Percentiles rank a stretch among this genome's conserved stretches.
Evolutionary conservation across 2,888 invertebrate species (phyloP).

Genomic region (Hoplodrina ambigua): DNA sequence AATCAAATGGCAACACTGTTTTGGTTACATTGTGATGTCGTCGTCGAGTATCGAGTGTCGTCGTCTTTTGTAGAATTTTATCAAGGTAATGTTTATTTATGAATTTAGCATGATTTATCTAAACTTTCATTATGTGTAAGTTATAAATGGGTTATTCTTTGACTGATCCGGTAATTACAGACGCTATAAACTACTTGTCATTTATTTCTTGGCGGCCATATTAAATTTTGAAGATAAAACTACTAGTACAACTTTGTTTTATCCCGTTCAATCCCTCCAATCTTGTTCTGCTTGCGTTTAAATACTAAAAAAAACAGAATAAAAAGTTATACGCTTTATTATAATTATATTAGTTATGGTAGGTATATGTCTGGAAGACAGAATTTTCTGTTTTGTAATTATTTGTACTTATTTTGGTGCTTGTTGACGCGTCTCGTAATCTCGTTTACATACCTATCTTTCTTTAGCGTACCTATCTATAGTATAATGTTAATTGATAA

Average conservation of each 20-base stretch:
- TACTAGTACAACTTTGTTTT: conserved; percentile 70
- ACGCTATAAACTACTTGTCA: conserved; percentile 52
- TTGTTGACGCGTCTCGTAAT: conserved; percentile 88
- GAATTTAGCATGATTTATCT: conserved; percentile 33
- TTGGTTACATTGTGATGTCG: conserved; percentile 84
- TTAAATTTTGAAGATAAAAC: conserved; percentile 79
- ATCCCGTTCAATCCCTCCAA: conserved; percentile 79
- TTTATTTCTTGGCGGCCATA: conserved; percentile 83
- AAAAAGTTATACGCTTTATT: conserved; percentile 23
- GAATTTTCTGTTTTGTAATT: conserved; percentile 62
- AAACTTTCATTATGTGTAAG: conserved; percentile 7
- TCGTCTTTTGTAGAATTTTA: conserved; percentile 89
- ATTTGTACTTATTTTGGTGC: conserved; percentile 70
- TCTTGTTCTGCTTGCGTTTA: conserved; percentile 64
- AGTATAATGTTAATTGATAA: conserved; percentile 56
- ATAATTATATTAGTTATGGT: conserved; percentile 59
- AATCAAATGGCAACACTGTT: conserved; percentile 62
- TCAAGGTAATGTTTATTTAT: conserved; percentile 81
- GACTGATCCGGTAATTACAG: conserved; percentile 6
- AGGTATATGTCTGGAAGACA: conserved; percentile 48
- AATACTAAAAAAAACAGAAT: conserved; percentile 30
- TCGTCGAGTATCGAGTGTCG: conserved; percentile 88
- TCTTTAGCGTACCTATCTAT: conserved; percentile 38
- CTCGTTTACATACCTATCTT: conserved; percentile 62
- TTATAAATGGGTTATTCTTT: conserved; percentile 17